Percentiles rank a stretch among this genome's conserved stretches.
Evolutionary conservation across 2,888 invertebrate genomes (phyloP).

Genomic region (Brenthis hecate): DNA sequence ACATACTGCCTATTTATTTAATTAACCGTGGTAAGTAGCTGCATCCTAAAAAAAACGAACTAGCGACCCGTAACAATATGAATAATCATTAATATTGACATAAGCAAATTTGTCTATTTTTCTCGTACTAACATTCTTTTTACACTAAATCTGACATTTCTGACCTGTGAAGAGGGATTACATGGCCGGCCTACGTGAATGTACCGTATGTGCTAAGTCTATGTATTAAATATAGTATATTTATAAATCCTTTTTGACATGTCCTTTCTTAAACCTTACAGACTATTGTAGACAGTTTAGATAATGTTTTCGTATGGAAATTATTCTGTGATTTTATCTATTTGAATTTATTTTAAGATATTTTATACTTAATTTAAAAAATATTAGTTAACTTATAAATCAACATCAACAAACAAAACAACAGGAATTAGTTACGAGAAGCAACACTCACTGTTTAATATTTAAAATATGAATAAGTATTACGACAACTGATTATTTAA

Average conservation of each 20-base stretch:
- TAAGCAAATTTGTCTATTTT: background rate
- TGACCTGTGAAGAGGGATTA: slow-evolving; percentile 25
- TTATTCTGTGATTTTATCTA: background rate
- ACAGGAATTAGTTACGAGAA: no score
- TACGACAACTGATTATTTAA: no score
- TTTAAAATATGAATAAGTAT: no score
- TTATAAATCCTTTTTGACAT: slow-evolving; percentile 26
- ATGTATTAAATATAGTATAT: background rate
- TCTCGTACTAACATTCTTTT: slow-evolving; percentile 1
- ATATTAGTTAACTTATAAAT: no score
- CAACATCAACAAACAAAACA: no score
- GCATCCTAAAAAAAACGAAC: background rate
- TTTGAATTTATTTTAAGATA: no score
- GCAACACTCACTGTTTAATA: no score
- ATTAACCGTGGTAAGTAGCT: no score
- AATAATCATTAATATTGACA: background rate
- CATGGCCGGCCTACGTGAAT: slow-evolving; percentile 12
- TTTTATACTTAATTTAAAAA: no score
- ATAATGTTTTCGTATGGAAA: background rate
- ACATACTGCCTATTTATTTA: no score
- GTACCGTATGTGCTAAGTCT: slow-evolving; percentile 9
- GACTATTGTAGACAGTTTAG: background rate
- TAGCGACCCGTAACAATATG: background rate
- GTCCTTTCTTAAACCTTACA: slow-evolving; percentile 13
- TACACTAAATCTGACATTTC: slow-evolving; percentile 22